These are phyloP conservation scores for Polia nebulosa DNA, from an alignment of 2,888 invertebrate species.

Conservation along the genomic window DNA sequence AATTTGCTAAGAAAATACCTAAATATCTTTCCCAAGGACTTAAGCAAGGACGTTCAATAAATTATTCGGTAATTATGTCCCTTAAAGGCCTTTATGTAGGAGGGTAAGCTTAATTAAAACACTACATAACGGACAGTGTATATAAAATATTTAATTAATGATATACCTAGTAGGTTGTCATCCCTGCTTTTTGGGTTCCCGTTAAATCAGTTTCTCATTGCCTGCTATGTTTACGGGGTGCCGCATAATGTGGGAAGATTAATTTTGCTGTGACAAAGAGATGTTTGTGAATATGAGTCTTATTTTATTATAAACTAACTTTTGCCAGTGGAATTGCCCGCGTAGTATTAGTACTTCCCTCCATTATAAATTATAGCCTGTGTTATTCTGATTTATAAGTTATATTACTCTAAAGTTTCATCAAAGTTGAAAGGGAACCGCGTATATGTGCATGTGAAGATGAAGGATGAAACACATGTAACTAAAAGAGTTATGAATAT, in stretches of 20 bases:
- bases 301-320: too few species aligned
- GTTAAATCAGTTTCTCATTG: constrained; percentile 49
- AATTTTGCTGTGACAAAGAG: constrained; percentile 18
- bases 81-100: constrained; percentile 34
- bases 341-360: too few species aligned
- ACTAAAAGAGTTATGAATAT: too few species aligned
- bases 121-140: constrained; percentile 35
- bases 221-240: constrained; percentile 25
- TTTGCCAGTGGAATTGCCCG: too few species aligned
- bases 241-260: constrained; percentile 24
- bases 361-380: too few species aligned
- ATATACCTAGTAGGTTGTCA: constrained; percentile 28
- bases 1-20: constrained; percentile 15
- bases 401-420: too few species aligned
- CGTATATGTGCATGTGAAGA: too few species aligned
- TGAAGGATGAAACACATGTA: too few species aligned
- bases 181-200: constrained; percentile 16
- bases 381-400: too few species aligned
- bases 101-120: constrained; percentile 64
- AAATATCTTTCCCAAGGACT: constrained; percentile 3
- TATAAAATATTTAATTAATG: constrained; percentile 61
- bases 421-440: too few species aligned
- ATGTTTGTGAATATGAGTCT: background rate
- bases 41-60: constrained; percentile 41
- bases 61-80: constrained; percentile 65